Conservation (phyloP, 64 coral and sea anemone genomes). For the Porites lutea region DNA sequence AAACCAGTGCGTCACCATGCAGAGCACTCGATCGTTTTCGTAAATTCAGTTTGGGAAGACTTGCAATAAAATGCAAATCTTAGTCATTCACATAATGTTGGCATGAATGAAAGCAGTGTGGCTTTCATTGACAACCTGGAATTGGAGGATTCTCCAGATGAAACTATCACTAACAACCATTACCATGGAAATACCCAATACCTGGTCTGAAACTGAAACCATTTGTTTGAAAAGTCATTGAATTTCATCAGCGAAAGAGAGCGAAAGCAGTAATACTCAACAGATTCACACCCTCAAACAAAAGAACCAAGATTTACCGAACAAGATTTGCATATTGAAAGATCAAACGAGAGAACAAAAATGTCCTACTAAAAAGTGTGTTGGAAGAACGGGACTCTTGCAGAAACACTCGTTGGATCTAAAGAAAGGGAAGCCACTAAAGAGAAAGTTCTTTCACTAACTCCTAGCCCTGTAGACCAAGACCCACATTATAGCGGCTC, state of each 20-base stretch:
- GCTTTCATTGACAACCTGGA: no score
- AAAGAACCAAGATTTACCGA: neutral
- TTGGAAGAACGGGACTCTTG: neutral
- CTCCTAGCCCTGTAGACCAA: neutral
- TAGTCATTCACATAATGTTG: no score
- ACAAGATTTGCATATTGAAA: conserved; percentile 2
- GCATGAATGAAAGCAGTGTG: no score
- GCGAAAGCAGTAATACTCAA: neutral
- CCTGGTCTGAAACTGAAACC: neutral
- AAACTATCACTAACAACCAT: no score
- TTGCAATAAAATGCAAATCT: no score
- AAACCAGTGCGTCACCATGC: no score
- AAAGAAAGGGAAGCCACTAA: neutral
- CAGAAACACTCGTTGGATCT: neutral
- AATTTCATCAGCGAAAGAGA: no score
- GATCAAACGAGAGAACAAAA: neutral
- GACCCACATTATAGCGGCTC: neutral
- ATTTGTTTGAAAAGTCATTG: no score
- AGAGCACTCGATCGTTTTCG: no score
- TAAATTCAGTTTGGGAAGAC: no score
- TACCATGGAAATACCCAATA: no score
- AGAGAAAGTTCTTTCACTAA: neutral
- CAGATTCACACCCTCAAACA: neutral
- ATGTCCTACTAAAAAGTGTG: neutral
- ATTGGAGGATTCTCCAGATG: no score